These are phyloP conservation scores for Brachionus sp. DNA, from an alignment of 1,140 invertebrate species.

Conservation along the genomic window DNA sequence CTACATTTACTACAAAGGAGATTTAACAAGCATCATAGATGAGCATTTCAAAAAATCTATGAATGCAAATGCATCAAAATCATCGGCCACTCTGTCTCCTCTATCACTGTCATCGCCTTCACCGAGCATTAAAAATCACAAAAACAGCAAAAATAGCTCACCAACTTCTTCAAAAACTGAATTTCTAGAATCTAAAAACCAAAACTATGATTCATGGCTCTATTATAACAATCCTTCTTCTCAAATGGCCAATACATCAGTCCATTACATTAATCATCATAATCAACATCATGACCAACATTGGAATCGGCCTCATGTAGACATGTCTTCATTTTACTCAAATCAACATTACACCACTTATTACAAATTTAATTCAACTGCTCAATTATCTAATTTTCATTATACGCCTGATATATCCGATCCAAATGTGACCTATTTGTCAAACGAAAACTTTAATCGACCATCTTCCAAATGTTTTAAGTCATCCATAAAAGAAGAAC, in stretches of 20 bases:
- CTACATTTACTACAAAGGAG: constrained; percentile 43
- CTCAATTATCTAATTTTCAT: not conserved
- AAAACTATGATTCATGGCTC: not conserved
- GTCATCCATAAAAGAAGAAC: not conserved
- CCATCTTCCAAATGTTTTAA: not conserved
- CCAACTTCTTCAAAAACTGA: not conserved
- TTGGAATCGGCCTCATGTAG: not conserved
- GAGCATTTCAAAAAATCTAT: constrained; percentile 44
- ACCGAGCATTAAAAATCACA: not conserved
- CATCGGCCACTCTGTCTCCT: constrained; percentile 23
- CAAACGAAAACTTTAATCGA: not conserved
- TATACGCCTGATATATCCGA: not conserved
- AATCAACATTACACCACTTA: constrained; percentile 1
- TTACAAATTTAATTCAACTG: not conserved
- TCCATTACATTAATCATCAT: not conserved
- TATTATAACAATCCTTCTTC: not conserved
- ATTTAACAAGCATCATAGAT: constrained; percentile 32
- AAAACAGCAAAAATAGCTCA: not conserved
- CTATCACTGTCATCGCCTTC: constrained; percentile 26
- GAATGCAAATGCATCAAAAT: not conserved
- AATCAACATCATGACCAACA: not conserved
- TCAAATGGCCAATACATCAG: not conserved
- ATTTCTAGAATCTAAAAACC: not conserved
- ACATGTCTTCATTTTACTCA: constrained; percentile 6
- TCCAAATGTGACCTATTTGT: not conserved